Conservation (phyloP, 2,888 invertebrate species). For the Meandrusa payeni region DNA sequence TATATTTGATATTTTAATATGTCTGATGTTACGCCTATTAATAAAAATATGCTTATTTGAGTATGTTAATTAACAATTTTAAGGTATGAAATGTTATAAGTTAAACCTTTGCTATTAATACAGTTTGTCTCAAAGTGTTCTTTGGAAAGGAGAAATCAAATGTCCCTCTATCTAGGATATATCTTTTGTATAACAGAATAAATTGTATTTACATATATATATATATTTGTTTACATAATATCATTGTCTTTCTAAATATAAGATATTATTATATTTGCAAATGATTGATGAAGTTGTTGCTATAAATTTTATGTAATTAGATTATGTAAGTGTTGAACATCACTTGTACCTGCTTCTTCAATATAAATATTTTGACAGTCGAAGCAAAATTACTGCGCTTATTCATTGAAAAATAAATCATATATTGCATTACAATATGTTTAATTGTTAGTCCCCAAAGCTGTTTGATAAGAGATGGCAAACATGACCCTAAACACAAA, state of each 20-base stretch:
- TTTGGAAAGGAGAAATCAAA: neutral
- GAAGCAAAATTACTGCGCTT: slow-evolving; percentile 81
- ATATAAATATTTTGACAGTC: slow-evolving; percentile 75
- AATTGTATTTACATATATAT: slow-evolving; percentile 30
- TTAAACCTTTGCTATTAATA: slow-evolving; percentile 16
- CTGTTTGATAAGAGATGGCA: slow-evolving; percentile 19
- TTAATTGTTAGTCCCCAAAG: too few relatives aligned
- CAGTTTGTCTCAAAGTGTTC: slow-evolving; percentile 18
- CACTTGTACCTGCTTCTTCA: slow-evolving; percentile 78
- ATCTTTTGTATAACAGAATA: slow-evolving; percentile 30
- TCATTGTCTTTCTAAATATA: slow-evolving; percentile 38
- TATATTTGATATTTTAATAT: slow-evolving; percentile 40
- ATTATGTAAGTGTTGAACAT: slow-evolving; percentile 71
- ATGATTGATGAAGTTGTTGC: slow-evolving; percentile 40
- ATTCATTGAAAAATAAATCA: slow-evolving; percentile 76
- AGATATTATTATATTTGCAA: slow-evolving; percentile 40
- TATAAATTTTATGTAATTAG: slow-evolving; percentile 49
- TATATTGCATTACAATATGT: slow-evolving; percentile 56
- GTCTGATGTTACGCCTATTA: slow-evolving; percentile 5
- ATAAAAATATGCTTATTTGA: too few relatives aligned
- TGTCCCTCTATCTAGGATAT: too few relatives aligned
- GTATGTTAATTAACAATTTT: neutral
- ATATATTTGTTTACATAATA: slow-evolving; percentile 24
- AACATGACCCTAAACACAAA: too few relatives aligned
- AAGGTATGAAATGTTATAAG: neutral